Evolutionary conservation across 2,113 vertebrate species (phyloP).

Genomic region (Oreochromis niloticus): DNA sequence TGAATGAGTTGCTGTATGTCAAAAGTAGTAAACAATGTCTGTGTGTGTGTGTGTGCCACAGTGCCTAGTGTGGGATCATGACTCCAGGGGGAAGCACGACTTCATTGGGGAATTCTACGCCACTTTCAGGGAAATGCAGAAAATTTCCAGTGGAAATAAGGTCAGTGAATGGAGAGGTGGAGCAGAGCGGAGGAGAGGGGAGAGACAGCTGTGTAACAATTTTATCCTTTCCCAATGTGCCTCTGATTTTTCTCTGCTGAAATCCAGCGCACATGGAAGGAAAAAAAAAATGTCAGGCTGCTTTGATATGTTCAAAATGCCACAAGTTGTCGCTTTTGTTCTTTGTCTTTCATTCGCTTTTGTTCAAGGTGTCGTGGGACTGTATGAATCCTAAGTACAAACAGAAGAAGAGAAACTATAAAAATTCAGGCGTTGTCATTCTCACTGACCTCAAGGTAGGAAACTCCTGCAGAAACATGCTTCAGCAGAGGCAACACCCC

Average conservation of each 20-base stretch:
- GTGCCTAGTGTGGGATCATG: constrained; percentile 92
- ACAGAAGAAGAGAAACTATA: constrained; percentile 89
- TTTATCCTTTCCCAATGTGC: constrained; percentile 19
- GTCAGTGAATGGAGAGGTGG: constrained; percentile 66
- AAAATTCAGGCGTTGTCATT: constrained; percentile 89
- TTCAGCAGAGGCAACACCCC: neutral
- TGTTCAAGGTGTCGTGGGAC: constrained; percentile 83
- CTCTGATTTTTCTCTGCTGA: neutral
- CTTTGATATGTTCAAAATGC: neutral
- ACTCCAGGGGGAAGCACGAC: constrained; percentile 92
- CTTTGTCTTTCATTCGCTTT: neutral
- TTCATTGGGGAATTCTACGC: constrained; percentile 95
- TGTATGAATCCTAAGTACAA: constrained; percentile 95
- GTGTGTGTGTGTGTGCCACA: constrained; percentile 45
- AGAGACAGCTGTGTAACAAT: neutral
- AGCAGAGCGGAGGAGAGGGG: neutral
- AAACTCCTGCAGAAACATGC: neutral
- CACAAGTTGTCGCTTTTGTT: neutral
- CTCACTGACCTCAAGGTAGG: constrained; percentile 87
- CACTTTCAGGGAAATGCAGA: constrained; percentile 91
- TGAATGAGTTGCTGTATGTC: neutral
- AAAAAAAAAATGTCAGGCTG: constrained; percentile 13
- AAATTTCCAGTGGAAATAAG: constrained; percentile 82
- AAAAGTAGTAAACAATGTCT: neutral
- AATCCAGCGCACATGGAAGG: constrained; percentile 10